phyloP scores from a whole-genome alignment of 1,140 invertebrate genomes.

The Dendrolimus kikuchii region DNA sequence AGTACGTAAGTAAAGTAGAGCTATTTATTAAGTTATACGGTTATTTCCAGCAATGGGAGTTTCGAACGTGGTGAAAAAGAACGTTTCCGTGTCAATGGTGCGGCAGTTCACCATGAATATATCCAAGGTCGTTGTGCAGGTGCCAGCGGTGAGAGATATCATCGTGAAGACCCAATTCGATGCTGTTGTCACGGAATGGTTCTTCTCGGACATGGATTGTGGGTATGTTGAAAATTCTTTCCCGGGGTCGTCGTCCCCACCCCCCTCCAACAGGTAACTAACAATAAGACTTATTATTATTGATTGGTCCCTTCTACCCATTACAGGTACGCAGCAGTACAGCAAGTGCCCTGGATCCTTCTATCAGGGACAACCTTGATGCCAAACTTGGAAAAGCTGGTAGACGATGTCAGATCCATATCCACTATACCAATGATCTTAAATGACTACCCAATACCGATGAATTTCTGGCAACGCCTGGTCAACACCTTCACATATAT shows the following conservation, averaged over 20 bases:
- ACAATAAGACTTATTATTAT: not conserved
- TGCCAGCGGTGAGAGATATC: conserved; percentile 6
- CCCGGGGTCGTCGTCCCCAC: too few relatives aligned
- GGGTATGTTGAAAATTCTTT: conserved; percentile 23
- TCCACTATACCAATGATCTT: conserved; percentile 22
- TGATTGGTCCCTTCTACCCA: too few relatives aligned
- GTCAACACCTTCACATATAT: conserved; percentile 21
- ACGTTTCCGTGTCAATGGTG: not conserved
- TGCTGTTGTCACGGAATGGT: conserved; percentile 39
- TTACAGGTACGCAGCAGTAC: conserved; percentile 30
- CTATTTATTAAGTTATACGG: too few relatives aligned
- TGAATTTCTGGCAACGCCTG: conserved; percentile 27
- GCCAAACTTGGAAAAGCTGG: conserved; percentile 23
- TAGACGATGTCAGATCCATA: conserved; percentile 31
- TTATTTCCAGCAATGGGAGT: too few relatives aligned
- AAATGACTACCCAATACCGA: conserved; percentile 24
- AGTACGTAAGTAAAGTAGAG: too few relatives aligned
- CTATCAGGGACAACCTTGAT: conserved; percentile 24
- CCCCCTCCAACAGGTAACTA: not conserved
- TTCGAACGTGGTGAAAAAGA: too few relatives aligned
- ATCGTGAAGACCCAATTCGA: conserved; percentile 31
- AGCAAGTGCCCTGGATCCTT: conserved; percentile 40
- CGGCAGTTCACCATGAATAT: conserved; percentile 27
- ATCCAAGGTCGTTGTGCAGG: conserved; percentile 6
- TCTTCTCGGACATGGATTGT: conserved; percentile 34